Percentiles rank a stretch among this genome's conserved stretches.
These are phyloP conservation scores for Exephanes ischioxanthus DNA, from an alignment of 2,888 invertebrate species.

Conservation along the genomic window DNA sequence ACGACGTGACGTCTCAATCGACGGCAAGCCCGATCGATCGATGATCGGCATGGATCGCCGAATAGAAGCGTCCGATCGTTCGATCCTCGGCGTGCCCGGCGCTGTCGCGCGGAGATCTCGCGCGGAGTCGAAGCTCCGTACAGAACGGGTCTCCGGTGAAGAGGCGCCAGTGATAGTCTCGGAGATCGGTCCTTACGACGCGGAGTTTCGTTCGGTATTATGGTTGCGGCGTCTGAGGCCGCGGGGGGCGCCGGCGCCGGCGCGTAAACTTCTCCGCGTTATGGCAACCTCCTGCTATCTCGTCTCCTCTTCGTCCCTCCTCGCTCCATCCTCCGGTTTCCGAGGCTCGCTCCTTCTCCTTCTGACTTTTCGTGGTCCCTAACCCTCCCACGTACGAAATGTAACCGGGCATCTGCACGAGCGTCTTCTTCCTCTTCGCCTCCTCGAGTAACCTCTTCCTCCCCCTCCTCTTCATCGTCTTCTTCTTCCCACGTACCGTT, in stretches of 20 bases:
- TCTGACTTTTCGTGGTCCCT: background rate
- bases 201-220: constrained; percentile 76
- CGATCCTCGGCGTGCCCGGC: background rate
- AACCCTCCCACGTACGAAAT: constrained; percentile 30
- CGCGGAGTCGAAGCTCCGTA: background rate
- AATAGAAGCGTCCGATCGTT: background rate
- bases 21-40: background rate
- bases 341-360: constrained; percentile 70
- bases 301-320: constrained; percentile 70
- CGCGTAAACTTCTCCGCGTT: constrained; percentile 84
- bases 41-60: background rate
- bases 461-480: constrained; percentile 16
- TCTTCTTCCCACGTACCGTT: constrained; percentile 69
- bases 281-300: constrained; percentile 70
- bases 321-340: constrained; percentile 44
- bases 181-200: constrained; percentile 71
- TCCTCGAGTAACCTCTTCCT: constrained; percentile 15
- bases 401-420: constrained; percentile 20
- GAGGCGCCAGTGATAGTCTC: constrained; percentile 79
- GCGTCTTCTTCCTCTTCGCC: background rate
- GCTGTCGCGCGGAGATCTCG: background rate
- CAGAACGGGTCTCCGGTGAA: constrained; percentile 49
- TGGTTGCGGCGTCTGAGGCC: constrained; percentile 84
- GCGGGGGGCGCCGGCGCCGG: constrained; percentile 85
- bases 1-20: constrained; percentile 11